Conservation (phyloP, 2,797 vertebrate genomes). For the Delichon dasypus region DNA sequence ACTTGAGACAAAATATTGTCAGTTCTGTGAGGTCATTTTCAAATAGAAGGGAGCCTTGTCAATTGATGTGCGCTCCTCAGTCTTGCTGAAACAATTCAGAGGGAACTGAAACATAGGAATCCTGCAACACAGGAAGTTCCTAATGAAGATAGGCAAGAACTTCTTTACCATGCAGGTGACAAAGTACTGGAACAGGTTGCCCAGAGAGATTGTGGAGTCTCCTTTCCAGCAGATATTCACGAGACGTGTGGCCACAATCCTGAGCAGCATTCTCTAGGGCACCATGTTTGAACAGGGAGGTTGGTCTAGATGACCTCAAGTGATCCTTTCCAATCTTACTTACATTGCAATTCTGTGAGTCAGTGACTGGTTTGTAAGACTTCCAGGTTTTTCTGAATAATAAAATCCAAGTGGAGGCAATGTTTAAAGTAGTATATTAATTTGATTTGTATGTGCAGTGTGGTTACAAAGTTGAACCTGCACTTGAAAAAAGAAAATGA, state of each 20-base stretch:
- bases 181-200: neutral
- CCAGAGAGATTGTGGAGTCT: neutral
- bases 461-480: neutral
- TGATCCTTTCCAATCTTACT: neutral
- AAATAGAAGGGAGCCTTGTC: neutral
- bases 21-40: neutral
- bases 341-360: neutral
- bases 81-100: neutral
- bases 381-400: neutral
- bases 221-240: neutral
- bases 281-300: neutral
- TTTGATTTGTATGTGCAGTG: neutral
- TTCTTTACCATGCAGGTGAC: neutral
- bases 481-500: neutral
- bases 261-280: neutral
- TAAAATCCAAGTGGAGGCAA: neutral
- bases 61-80: neutral
- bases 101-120: neutral
- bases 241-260: neutral
- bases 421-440: neutral
- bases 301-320: neutral
- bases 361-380: neutral
- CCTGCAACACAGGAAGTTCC: neutral
- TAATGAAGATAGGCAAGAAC: neutral
- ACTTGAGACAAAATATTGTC: neutral